These are phyloP conservation scores for Agrotis puta DNA, from an alignment of 2,888 invertebrate genomes.

Conservation along the genomic window DNA sequence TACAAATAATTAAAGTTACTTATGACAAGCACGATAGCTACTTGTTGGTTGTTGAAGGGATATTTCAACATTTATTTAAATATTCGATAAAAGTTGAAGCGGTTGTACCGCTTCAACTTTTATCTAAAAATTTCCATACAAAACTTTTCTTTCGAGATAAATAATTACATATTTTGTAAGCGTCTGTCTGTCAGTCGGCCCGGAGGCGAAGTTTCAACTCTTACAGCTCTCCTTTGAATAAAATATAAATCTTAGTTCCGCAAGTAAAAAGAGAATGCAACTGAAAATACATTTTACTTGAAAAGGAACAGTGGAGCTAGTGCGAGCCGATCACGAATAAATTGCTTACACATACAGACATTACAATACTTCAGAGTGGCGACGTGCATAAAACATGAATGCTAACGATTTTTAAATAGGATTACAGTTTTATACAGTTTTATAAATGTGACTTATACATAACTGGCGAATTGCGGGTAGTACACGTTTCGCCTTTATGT, in stretches of 20 bases:
- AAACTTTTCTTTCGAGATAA: constrained; percentile 36
- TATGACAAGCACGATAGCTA: too few species aligned
- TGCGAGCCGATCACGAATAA: constrained; percentile 37
- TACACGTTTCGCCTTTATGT: too few species aligned
- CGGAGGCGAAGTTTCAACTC: constrained; percentile 56
- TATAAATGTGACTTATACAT: not conserved
- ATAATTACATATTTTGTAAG: constrained; percentile 56
- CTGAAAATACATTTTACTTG: constrained; percentile 61
- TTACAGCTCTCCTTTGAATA: constrained; percentile 60
- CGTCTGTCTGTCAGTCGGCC: constrained; percentile 50
- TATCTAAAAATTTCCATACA: constrained; percentile 12
- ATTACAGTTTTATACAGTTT: not conserved
- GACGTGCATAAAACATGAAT: constrained; percentile 7
- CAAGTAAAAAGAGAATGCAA: constrained; percentile 52
- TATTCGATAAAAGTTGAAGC: constrained; percentile 14
- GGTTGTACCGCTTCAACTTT: constrained; percentile 9
- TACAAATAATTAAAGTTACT: too few species aligned
- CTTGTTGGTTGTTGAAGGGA: too few species aligned
- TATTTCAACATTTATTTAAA: not conserved
- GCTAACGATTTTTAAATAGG: not conserved
- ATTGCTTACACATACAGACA: constrained; percentile 49
- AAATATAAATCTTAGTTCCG: constrained; percentile 66
- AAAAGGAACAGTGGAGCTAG: constrained; percentile 17
- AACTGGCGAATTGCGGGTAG: not conserved
- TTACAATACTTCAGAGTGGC: constrained; percentile 32